Evolutionary conservation across 2,113 vertebrate species (phyloP).

Genomic region (Sturnira hondurensis): DNA sequence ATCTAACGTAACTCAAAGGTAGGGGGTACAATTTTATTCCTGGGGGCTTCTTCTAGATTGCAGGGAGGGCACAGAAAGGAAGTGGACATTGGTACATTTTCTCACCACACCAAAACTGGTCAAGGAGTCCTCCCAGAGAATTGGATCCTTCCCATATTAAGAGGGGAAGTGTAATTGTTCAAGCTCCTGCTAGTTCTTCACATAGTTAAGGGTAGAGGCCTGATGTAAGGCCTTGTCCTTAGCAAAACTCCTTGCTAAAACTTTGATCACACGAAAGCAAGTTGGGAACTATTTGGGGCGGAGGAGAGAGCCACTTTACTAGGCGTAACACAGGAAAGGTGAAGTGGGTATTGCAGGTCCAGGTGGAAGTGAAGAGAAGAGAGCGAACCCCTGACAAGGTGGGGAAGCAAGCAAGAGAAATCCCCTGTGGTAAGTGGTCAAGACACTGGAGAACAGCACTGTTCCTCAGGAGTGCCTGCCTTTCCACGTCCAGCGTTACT

Average conservation of each 20-base stretch:
- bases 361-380: neutral
- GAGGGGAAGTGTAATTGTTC: neutral
- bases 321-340: neutral
- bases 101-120: neutral
- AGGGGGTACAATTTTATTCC: neutral
- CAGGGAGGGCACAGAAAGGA: neutral
- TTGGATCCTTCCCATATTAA: neutral
- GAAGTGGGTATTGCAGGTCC: neutral
- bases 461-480: neutral
- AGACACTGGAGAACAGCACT: neutral
- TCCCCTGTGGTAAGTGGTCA: neutral
- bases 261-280: neutral
- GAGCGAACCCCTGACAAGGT: neutral
- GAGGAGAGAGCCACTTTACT: neutral
- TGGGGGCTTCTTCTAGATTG: neutral
- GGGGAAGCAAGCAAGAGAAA: neutral
- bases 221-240: neutral
- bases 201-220: neutral
- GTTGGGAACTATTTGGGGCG: neutral
- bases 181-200: neutral
- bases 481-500: neutral
- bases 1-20: neutral
- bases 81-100: neutral
- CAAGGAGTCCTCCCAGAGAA: neutral
- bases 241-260: neutral